These are phyloP conservation scores for Streptopelia turtur DNA, from an alignment of 2,797 vertebrate genomes.

Conservation along the genomic window DNA sequence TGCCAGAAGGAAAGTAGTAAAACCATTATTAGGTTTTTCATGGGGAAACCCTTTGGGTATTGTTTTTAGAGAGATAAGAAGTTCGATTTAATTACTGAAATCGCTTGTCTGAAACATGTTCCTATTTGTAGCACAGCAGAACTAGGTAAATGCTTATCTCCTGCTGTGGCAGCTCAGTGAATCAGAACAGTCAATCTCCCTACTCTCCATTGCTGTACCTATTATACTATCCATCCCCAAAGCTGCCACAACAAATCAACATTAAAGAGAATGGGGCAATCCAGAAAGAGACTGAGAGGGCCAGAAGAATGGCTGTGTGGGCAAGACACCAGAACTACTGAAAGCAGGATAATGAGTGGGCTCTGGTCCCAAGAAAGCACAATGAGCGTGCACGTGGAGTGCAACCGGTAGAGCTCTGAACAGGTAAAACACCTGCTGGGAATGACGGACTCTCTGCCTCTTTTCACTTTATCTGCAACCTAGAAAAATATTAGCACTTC, in stretches of 20 bases:
- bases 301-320: background rate
- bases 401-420: background rate
- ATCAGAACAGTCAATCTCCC: background rate
- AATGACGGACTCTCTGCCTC: accelerated
- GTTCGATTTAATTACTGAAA: conserved; percentile 23
- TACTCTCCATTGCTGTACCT: background rate
- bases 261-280: background rate
- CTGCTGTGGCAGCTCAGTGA: background rate
- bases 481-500: background rate
- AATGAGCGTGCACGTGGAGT: accelerated
- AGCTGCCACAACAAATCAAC: background rate
- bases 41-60: background rate
- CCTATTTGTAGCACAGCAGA: background rate
- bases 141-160: background rate
- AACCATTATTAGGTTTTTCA: conserved; percentile 1
- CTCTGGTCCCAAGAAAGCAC: background rate
- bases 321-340: background rate
- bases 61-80: background rate
- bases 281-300: background rate
- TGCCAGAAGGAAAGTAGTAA: background rate
- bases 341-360: background rate
- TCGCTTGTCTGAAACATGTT: background rate
- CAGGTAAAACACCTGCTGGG: background rate
- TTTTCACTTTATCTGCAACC: background rate
- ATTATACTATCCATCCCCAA: background rate